These are phyloP conservation scores for Andrena camellia DNA, from an alignment of 2,888 invertebrate genomes.

Conservation along the genomic window DNA sequence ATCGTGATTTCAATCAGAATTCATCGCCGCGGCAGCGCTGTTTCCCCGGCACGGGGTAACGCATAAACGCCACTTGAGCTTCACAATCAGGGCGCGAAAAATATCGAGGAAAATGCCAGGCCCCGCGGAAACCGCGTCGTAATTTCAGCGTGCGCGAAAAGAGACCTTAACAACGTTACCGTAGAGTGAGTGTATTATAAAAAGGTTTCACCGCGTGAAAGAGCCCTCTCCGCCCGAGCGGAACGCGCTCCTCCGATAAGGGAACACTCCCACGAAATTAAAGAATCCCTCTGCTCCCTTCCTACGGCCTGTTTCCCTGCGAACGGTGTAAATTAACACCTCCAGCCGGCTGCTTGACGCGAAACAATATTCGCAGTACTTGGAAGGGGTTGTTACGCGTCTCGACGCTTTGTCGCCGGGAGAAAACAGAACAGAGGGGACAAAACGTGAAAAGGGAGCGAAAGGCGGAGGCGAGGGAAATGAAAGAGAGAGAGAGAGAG, in stretches of 20 bases:
- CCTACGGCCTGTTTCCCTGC: background rate
- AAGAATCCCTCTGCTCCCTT: slow-evolving; percentile 17
- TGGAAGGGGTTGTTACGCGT: slow-evolving; percentile 42
- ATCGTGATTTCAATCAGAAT: no score
- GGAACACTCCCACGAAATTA: slow-evolving; percentile 25
- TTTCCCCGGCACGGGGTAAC: background rate
- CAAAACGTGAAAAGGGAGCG: slow-evolving; percentile 5
- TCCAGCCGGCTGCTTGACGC: slow-evolving; percentile 55
- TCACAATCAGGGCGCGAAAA: background rate
- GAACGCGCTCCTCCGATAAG: background rate
- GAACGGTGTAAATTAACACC: slow-evolving; percentile 63
- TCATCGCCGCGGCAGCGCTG: no score
- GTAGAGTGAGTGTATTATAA: background rate
- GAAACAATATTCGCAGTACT: slow-evolving; percentile 65
- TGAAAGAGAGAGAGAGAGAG: background rate
- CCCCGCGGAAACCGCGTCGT: background rate
- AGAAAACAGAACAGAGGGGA: slow-evolving; percentile 38
- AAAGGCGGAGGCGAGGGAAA: background rate
- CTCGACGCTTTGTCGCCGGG: slow-evolving; percentile 50
- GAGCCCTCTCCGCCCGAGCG: background rate
- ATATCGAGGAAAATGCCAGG: background rate
- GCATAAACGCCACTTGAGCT: background rate
- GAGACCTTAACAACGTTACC: background rate
- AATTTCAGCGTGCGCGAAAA: background rate
- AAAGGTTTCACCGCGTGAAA: background rate